These are phyloP conservation scores for Spermophilus dauricus DNA, from an alignment of 2,113 vertebrate species.

Conservation along the genomic window DNA sequence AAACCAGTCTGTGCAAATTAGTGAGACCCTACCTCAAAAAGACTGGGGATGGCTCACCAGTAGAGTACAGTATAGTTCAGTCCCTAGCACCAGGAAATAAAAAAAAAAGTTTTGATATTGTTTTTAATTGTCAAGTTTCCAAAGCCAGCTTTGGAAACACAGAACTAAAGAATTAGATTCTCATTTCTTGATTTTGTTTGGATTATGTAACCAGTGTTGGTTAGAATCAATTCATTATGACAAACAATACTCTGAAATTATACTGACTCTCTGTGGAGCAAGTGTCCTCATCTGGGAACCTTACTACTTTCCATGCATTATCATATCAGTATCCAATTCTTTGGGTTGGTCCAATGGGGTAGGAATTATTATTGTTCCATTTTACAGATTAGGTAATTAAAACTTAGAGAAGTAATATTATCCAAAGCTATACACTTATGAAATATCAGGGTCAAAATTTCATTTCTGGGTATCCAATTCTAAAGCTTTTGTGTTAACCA, in stretches of 20 bases:
- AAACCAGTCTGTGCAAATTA: too few species aligned
- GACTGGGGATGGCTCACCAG: too few species aligned
- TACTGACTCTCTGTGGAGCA: neutral
- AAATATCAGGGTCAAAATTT: neutral
- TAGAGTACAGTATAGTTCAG: too few species aligned
- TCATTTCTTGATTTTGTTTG: neutral
- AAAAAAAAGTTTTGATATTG: neutral
- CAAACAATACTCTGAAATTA: neutral
- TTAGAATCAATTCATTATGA: neutral
- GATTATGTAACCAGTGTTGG: neutral
- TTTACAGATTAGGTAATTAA: neutral
- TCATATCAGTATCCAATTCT: neutral
- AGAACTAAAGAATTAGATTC: neutral
- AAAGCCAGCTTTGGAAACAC: neutral
- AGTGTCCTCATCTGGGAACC: neutral
- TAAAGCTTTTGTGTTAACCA: neutral
- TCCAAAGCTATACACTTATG: neutral
- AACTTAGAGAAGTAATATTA: too few species aligned
- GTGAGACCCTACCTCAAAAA: too few species aligned
- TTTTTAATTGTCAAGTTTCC: neutral
- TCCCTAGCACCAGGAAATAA: too few species aligned
- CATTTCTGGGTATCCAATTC: neutral
- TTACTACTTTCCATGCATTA: neutral
- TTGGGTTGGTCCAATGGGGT: neutral
- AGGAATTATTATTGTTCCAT: neutral